Evolutionary conservation across 2,797 vertebrate species (phyloP).

Genomic region (Octomys mimax): DNA sequence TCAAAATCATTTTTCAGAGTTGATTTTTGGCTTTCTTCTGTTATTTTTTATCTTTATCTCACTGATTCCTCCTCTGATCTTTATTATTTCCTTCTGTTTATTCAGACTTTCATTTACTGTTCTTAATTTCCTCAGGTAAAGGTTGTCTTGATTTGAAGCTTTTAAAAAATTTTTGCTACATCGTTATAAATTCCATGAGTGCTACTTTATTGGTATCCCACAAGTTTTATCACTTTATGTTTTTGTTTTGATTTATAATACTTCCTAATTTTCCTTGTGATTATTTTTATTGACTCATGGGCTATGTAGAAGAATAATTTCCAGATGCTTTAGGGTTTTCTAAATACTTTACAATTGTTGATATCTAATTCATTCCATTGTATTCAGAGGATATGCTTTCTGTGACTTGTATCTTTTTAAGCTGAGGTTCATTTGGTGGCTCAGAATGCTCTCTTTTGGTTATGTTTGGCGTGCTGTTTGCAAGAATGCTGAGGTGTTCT

Average conservation of each 20-base stretch:
- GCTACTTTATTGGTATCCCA: neutral
- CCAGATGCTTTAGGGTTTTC: conserved; percentile 10
- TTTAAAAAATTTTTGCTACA: neutral
- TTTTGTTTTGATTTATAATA: conserved; percentile 34
- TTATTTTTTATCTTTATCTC: neutral
- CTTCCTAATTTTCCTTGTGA: conserved; percentile 1
- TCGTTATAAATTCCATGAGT: neutral
- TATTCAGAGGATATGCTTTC: neutral
- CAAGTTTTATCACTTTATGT: neutral
- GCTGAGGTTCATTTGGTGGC: neutral
- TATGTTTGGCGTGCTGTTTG: neutral
- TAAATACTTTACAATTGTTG: neutral
- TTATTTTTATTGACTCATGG: neutral
- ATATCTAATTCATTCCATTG: neutral
- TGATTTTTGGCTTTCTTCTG: neutral
- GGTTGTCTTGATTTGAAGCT: conserved; percentile 33
- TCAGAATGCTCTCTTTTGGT: neutral
- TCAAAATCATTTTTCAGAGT: conserved; percentile 21
- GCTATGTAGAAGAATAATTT: conserved; percentile 13
- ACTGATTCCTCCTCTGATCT: neutral
- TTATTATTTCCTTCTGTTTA: neutral
- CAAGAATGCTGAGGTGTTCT: neutral
- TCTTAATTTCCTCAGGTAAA: conserved; percentile 34
- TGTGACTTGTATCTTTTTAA: neutral
- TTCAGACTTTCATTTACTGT: neutral